Evolutionary conservation across 2,888 invertebrate species (phyloP).

Genomic region (Minunthozetes semirufus): DNA sequence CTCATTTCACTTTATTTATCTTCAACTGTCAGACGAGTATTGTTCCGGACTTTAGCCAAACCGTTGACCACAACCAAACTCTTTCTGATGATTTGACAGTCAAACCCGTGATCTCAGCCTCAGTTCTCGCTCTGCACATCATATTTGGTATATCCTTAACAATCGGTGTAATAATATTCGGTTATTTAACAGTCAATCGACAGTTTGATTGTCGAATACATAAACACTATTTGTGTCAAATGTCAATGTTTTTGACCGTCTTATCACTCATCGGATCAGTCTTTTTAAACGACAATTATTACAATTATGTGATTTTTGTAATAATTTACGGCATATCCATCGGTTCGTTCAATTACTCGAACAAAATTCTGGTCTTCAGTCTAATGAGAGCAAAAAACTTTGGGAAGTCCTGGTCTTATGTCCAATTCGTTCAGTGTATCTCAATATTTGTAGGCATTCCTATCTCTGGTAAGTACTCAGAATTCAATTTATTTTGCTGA

Average conservation of each 20-base stretch:
- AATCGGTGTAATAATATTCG: conserved; percentile 15
- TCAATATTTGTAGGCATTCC: conserved; percentile 7
- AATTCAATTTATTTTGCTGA: neutral
- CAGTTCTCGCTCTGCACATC: neutral
- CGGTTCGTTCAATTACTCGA: conserved; percentile 5
- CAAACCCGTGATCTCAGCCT: neutral
- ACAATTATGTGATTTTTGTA: neutral
- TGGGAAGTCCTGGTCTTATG: conserved; percentile 11
- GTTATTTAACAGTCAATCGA: conserved; percentile 5
- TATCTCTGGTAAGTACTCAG: neutral
- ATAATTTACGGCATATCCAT: conserved; percentile 5
- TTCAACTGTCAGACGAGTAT: neutral
- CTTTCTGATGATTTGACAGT: neutral
- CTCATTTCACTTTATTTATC: neutral
- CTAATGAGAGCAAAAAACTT: conserved; percentile 14
- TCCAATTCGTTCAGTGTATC: conserved; percentile 9
- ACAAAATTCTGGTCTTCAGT: conserved; percentile 14
- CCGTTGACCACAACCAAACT: neutral
- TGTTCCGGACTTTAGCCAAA: neutral
- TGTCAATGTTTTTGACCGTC: conserved; percentile 3
- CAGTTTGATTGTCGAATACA: neutral
- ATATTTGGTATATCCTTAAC: conserved; percentile 1
- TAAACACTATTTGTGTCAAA: conserved; percentile 10
- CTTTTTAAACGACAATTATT: neutral
- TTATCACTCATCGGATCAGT: neutral